Conservation (phyloP, 2,888 invertebrate species). For the Criorhina ranunculi region DNA sequence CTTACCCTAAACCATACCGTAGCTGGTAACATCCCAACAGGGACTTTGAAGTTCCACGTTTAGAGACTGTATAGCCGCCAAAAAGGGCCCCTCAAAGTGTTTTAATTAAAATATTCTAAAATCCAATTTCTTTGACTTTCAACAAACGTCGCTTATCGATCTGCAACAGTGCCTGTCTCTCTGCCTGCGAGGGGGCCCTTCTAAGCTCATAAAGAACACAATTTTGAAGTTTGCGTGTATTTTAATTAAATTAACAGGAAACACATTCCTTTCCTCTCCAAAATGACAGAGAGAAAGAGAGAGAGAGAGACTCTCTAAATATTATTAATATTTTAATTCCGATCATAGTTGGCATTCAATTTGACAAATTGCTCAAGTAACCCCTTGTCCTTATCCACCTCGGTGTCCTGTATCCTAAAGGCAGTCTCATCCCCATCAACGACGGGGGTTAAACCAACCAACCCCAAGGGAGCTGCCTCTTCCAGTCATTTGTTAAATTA, state of each 20-base stretch:
- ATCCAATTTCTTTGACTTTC: conserved; percentile 61
- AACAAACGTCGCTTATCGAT: conserved; percentile 16
- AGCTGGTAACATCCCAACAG: neutral
- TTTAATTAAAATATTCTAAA: conserved; percentile 70
- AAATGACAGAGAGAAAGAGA: too few species aligned
- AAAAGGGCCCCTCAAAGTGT: conserved; percentile 23
- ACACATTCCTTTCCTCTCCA: conserved; percentile 63
- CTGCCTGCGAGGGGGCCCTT: conserved; percentile 2
- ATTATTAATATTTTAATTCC: conserved; percentile 75
- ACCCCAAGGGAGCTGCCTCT: conserved; percentile 42
- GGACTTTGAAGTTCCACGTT: conserved; percentile 36
- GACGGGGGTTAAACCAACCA: conserved; percentile 31
- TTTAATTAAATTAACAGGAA: conserved; percentile 72
- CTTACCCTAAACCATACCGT: neutral
- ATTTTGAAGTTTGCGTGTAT: conserved; percentile 68
- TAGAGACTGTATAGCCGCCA: neutral
- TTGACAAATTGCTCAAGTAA: conserved; percentile 72
- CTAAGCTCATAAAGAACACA: conserved; percentile 46
- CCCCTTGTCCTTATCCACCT: conserved; percentile 27
- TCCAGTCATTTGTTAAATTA: conserved; percentile 71
- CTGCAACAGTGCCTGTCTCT: neutral
- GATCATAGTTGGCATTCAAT: conserved; percentile 69
- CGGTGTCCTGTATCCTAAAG: conserved; percentile 11
- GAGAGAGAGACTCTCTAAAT: conserved; percentile 27
- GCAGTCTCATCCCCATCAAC: conserved; percentile 7